Evolutionary conservation across 2,113 vertebrate genomes (phyloP), one percentile per base, ranked within the genome.

Genomic region (Coturnix japonica): DNA sequence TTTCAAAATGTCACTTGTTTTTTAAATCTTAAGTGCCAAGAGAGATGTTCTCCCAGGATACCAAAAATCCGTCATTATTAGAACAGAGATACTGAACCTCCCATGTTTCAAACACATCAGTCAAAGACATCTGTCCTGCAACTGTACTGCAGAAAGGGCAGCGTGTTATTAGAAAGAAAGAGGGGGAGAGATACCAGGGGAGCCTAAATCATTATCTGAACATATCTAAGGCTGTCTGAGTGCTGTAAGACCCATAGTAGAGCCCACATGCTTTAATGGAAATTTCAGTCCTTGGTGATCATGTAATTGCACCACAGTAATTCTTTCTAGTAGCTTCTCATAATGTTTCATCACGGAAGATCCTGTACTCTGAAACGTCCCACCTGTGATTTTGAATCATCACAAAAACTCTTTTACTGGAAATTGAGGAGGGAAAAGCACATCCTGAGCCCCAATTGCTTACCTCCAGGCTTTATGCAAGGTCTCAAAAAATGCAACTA

Each of bases 1-100:
- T 96, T 96, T 94, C 91, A 89, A 96, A 96, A 93, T 87, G 85
- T 87, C 91, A 92, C 87, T 81, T 96, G 63, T 85, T 89, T 93
- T 92, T 95, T 82, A 47, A 53, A 82, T 64, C 47, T 74, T 69
- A 91, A 94, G 71, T 89, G 69, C 57, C 85, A 82, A 78, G 89
- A 87, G 63, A 91, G 64, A 76, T 87, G 71, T 39, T 93, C 61
- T 94, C 67, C 71, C 75, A 91, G 78, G 89, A 95, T 67, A 87
- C 47, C 56, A 63, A 95, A 93, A 91, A 89, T 83, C 75, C 85
- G 67, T 87, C 89, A 80, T 77, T 94, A 92, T 92, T 93, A 85
- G 65, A 94, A 60, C 65, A 41, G 6, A 89, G 78, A 89, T 87
- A 87, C 85, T 95, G 92, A 93, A 30, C 56, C 81, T 89, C 72